These are phyloP conservation scores for Malurus alboscapulatus DNA, from an alignment of 2,113 vertebrate species.

Conservation along the genomic window DNA sequence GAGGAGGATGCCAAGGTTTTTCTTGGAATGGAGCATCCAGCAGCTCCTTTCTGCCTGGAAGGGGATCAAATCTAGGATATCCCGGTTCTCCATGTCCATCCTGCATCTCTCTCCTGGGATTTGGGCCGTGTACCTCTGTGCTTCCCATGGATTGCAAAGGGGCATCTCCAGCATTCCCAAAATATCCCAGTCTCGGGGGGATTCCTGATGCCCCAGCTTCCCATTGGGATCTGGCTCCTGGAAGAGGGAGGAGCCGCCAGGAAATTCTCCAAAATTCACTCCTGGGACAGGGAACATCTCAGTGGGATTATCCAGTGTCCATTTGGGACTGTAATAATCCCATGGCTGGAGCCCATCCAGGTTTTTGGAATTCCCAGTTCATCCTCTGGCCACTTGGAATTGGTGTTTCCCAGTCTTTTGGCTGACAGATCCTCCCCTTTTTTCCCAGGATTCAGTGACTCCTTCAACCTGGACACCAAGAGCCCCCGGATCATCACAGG, in stretches of 20 bases:
- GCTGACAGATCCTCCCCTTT: neutral
- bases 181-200: neutral
- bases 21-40: neutral
- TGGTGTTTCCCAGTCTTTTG: neutral
- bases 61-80: fast-evolving
- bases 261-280: neutral
- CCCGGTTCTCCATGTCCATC: fast-evolving
- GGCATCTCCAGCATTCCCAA: neutral
- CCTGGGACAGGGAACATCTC: neutral
- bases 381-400: fast-evolving
- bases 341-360: fast-evolving
- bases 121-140: fast-evolving
- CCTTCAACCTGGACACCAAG: slow-evolving; percentile 92
- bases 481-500: slow-evolving; percentile 85
- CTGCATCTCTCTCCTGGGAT: neutral
- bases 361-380: neutral
- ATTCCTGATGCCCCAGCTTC: neutral
- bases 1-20: neutral
- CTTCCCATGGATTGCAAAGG: neutral
- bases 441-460: slow-evolving; percentile 75
- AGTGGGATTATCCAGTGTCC: no score
- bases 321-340: neutral
- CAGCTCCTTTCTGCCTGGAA: neutral
- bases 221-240: neutral
- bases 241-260: neutral